Base-by-base conservation (phyloP, 1,140 invertebrate genomes). In the Drosophila athabasca region DNA sequence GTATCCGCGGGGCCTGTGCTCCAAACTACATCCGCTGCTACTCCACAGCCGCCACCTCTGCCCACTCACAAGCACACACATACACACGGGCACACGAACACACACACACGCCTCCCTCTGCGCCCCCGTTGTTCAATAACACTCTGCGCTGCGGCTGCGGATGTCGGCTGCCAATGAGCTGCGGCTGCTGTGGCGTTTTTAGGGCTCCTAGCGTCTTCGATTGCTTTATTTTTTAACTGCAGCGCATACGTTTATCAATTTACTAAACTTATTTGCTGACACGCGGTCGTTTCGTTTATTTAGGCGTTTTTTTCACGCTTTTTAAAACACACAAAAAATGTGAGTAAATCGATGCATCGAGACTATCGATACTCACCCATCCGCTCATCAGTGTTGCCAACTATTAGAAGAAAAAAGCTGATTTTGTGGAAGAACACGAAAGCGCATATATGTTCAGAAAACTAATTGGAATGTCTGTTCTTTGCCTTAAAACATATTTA, bases 221-320 rank as follows among this genome's bases (percentile, higher is more conserved):
- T 57, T 61, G 9, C 13, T 48, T 53, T 44, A 29, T 45, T 17
- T 48, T 54, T 66, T 19, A 39, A 53, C 45, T 53, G 69, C 70
- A 66, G 41, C 52, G 43, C 29, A 41, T 45, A 35, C 24, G n/a
- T 48, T 17, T 17, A 49, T 48, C 72, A 39, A 58, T 62, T 69
- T n/a, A 66, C 57, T 82, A 50, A 74, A 69, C 59, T 76, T 87
- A 82, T 70, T 66, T 51, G 48, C 62, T 69, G 55, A 49, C 62
- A 59, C 65, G 49, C 50, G 57, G 48, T 44, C 66, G 62, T 69
- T 78, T 60, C 44, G 67, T 67, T 75, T 82, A 67, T 78, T 75
- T 78, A 77, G 62, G 82, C 82, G 76, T 80, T 87, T 85, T 76
- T 83, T 85, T 87, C 82, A 87, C 77, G 77, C 69, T 82, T 82